These are phyloP conservation scores for Toxotes jaculatrix DNA, from an alignment of 2,113 vertebrate genomes.

Conservation along the genomic window DNA sequence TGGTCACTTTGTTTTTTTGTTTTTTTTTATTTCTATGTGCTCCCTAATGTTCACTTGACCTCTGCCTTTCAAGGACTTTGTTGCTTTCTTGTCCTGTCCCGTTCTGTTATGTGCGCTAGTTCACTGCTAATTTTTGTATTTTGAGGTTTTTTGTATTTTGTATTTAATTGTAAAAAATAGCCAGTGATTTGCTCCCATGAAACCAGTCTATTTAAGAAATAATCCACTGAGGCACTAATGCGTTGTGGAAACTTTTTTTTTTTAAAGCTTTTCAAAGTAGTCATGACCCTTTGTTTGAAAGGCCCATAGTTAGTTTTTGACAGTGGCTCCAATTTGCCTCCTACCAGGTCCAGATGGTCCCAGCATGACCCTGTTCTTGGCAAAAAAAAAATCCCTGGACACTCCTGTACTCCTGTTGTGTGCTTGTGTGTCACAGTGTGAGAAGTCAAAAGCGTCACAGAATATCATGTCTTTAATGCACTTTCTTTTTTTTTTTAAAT, in stretches of 20 bases:
- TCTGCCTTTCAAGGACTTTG: conserved; percentile 20
- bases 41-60: conserved; percentile 4
- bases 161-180: neutral
- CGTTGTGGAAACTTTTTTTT: neutral
- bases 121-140: neutral
- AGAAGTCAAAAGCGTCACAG: conserved; percentile 26
- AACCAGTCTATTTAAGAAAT: neutral
- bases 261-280: conserved; percentile 1
- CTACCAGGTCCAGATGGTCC: conserved; percentile 55
- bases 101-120: conserved; percentile 1
- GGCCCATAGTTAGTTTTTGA: conserved; percentile 29
- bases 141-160: too few species aligned
- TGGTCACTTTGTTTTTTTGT: neutral
- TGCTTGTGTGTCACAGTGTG: conserved; percentile 28
- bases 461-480: neutral
- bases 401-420: conserved; percentile 14
- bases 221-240: neutral
- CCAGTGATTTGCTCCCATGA: neutral
- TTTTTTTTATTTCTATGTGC: conserved; percentile 32
- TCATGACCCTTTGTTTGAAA: neutral
- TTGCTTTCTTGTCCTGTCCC: conserved; percentile 26
- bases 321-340: conserved; percentile 28
- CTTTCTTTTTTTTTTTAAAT: conserved; percentile 12
- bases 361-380: conserved; percentile 47
- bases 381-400: conserved; percentile 21